A percentile compares a stretch with the other conserved stretches of the same genome.
These are phyloP conservation scores for Callopanchax toddi DNA, from an alignment of 2,113 vertebrate species.

Conservation along the genomic window DNA sequence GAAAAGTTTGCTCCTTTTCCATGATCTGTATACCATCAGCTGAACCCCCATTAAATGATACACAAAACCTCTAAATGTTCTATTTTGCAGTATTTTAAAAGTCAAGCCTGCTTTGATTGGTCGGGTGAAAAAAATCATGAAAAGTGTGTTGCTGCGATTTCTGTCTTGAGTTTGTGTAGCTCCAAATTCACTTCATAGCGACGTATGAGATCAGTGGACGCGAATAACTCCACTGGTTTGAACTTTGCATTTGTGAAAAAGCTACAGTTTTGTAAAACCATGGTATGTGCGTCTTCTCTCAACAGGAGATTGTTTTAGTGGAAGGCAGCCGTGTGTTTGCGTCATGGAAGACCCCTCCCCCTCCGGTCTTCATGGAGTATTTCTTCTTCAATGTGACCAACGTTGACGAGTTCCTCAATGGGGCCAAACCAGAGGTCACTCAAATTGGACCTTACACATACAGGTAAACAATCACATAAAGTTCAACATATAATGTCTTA, in stretches of 20 bases:
- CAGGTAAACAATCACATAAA: no score
- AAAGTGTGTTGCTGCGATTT: no score
- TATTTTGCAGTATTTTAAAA: background rate
- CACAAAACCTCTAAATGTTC: background rate
- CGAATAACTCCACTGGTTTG: no score
- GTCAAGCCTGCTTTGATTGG: background rate
- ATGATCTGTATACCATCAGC: background rate
- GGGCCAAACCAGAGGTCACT: constrained; percentile 79
- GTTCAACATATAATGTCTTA: no score
- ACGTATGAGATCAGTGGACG: background rate
- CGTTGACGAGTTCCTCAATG: constrained; percentile 81
- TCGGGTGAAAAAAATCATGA: background rate
- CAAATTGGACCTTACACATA: constrained; percentile 94
- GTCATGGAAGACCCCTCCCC: constrained; percentile 89
- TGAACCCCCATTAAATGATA: background rate
- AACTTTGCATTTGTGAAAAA: no score
- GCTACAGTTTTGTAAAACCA: no score
- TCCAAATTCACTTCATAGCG: background rate
- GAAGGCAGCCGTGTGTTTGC: constrained; percentile 89
- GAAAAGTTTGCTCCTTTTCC: background rate
- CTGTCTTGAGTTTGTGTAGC: no score
- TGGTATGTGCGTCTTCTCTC: constrained; percentile 13
- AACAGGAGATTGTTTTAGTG: constrained; percentile 87
- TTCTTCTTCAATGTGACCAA: constrained; percentile 96
- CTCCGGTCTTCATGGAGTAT: constrained; percentile 91